A percentile compares a stretch with the other conserved stretches of the same genome.
These are phyloP conservation scores for Keiferia lycopersicella DNA, from an alignment of 2,888 invertebrate species.

Conservation along the genomic window DNA sequence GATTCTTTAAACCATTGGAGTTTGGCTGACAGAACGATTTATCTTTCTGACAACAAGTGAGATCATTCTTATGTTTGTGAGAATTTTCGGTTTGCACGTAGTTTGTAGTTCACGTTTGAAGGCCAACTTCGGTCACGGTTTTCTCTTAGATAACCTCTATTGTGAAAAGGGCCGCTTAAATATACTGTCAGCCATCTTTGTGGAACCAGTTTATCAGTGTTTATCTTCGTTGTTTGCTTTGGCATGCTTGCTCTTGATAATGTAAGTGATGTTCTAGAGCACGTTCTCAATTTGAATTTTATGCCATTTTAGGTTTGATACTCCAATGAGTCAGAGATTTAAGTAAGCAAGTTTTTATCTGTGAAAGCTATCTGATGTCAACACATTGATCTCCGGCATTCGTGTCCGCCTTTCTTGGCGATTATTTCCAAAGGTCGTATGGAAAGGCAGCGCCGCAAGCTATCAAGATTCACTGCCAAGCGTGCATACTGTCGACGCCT, in stretches of 20 bases:
- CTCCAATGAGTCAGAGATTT: background rate
- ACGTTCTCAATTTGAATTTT: constrained; percentile 30
- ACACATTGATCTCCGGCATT: constrained; percentile 19
- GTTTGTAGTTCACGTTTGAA: constrained; percentile 6
- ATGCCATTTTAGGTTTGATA: background rate
- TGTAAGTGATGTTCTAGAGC: constrained; percentile 48
- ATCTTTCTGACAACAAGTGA: constrained; percentile 24
- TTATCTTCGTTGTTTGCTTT: constrained; percentile 64
- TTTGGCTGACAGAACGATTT: constrained; percentile 22
- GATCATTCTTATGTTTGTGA: constrained; percentile 1
- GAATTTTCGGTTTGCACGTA: background rate
- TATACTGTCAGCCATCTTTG: constrained; percentile 56
- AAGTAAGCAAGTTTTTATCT: background rate
- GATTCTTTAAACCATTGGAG: background rate
- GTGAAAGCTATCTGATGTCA: constrained; percentile 24
- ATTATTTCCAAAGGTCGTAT: constrained; percentile 42
- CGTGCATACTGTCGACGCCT: constrained; percentile 41
- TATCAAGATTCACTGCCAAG: constrained; percentile 29
- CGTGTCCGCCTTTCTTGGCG: constrained; percentile 30
- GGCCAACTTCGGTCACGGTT: constrained; percentile 28
- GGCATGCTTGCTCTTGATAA: constrained; percentile 48
- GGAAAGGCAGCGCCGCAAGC: constrained; percentile 35
- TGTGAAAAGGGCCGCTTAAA: constrained; percentile 41
- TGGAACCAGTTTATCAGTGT: constrained; percentile 59
- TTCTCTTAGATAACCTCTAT: constrained; percentile 30